Evolutionary conservation across 2,797 vertebrate genomes (phyloP), one percentile per base, ranked within the genome.

Genomic region (Pipistrellus kuhlii): DNA sequence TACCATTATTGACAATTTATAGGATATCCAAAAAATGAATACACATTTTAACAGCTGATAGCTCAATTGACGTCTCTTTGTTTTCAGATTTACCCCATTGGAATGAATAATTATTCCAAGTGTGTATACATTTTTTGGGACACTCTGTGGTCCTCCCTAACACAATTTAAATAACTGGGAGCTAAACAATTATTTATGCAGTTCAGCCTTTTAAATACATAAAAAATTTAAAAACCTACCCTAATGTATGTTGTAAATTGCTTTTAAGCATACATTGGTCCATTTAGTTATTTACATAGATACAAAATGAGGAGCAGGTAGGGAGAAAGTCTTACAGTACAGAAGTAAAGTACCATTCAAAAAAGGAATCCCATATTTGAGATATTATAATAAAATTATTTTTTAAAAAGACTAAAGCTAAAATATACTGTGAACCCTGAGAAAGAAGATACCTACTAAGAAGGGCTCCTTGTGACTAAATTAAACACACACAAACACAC

Each of bases 131-230:
- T 62, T 30, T 62, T 62, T 30, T 14, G 12, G 27, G 59, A 62
- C 27, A 30, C 5, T 62, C 59, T 62, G 27, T 30, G 25, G 75
- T 76, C 78, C 81, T 82, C 55, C 48, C 75, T 81, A 44, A 35
- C 53, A 44, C 76, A 90, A n/a, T 75, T 75, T 30, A 85, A 90
- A 81, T 83, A 90, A 90, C 38, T 78, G 5, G 30, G 38, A 23
- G 0, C 35, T 78, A 55, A 73, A 64, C 55, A 69, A 89, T 64
- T 66, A 80, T 59, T 76, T 89, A 57, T 78, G 11, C 21, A 68
- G 30, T 77, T 94, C 44, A 62, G 21, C 27, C 62, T 88, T 90
- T 84, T 81, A 93, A 93, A 92, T 73, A 75, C 25, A 77, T 64
- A 76, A 46, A 76, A 83, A 88, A 77, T 23, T 48, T 12, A 76